These are phyloP conservation scores for Polyodon spathula DNA, from an alignment of 2,113 vertebrate species.

Conservation along the genomic window DNA sequence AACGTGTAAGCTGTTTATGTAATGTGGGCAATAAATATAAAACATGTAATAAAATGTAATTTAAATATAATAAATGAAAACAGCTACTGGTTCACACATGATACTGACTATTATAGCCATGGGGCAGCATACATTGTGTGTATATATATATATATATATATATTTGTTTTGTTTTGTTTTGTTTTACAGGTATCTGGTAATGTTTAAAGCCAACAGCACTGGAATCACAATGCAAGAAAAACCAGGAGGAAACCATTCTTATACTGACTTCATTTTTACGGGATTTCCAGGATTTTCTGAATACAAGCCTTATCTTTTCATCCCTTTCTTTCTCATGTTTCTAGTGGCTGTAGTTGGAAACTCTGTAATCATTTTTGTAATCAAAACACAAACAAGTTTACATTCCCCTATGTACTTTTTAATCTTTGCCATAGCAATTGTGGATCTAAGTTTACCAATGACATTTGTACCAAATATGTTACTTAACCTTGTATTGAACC, in stretches of 20 bases:
- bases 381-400: constrained; percentile 18
- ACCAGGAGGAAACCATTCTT: constrained; percentile 16
- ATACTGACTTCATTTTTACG: constrained; percentile 19
- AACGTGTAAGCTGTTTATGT: no score
- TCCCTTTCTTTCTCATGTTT: constrained; percentile 21
- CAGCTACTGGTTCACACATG: no score
- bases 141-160: no score
- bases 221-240: constrained; percentile 8
- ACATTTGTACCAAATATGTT: no score
- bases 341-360: constrained; percentile 21
- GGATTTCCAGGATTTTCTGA: constrained; percentile 20
- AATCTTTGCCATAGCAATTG: constrained; percentile 30
- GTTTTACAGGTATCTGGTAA: neutral
- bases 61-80: no score
- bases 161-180: no score
- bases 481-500: no score
- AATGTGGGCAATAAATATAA: no score
- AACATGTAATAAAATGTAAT: no score
- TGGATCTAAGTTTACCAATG: constrained; percentile 22
- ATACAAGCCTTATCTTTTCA: constrained; percentile 14
- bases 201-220: neutral
- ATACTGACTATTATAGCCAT: no score
- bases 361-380: constrained; percentile 18
- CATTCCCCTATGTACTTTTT: constrained; percentile 41
- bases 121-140: no score